Evolutionary conservation across 2,888 invertebrate genomes (phyloP), one percentile per base, ranked within the genome.

Genomic region (Hemicrepidius hirtus): DNA sequence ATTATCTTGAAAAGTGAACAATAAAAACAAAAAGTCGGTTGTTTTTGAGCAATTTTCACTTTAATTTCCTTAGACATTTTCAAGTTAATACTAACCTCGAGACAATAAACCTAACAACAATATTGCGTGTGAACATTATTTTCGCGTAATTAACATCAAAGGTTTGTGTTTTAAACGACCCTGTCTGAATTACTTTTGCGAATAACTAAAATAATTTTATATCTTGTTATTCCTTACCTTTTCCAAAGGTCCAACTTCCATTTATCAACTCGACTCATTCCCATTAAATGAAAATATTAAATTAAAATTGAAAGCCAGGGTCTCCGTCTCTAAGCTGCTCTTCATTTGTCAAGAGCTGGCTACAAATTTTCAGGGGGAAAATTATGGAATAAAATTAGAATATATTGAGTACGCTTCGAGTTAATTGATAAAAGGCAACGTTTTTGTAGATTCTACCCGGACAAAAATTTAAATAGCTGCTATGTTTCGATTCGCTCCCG

Each of bases 301-400:
- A 55, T 55, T 55, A 55, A 55, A 55, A 55, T 55, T 55, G 35
- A 32, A 16, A 53, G n/a, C 12, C 24, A 2, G 13, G 53, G 55
- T 20, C 35, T 10, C 2, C 37, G 35, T 16, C 24, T 32, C n/a
- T 53, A 55, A 55, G 55, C 55, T 55, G 12, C 55, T 55, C 55
- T 55, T 55, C 55, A 55, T 55, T 55, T 35, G 55, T 55, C 55
- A 55, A 24, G 24, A 62, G 44, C 28, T 46, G 20, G 62, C 7
- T 10, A 28, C n/a, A 6, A 40, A 59, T 21, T 59, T 21, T 32
- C 16, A 32, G 37, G 57, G 59, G 21, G 24, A 24, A 24, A 59
- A 41, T 46, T 62, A 46, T 46, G 44, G 62, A 62, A 62, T 62
- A 62, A 62, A 62, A 44, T 62, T 62, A 62, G 62, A 62, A 55